Base-by-base conservation (phyloP, 2,797 vertebrate species). In the Phrynocephalus vlangalii region DNA sequence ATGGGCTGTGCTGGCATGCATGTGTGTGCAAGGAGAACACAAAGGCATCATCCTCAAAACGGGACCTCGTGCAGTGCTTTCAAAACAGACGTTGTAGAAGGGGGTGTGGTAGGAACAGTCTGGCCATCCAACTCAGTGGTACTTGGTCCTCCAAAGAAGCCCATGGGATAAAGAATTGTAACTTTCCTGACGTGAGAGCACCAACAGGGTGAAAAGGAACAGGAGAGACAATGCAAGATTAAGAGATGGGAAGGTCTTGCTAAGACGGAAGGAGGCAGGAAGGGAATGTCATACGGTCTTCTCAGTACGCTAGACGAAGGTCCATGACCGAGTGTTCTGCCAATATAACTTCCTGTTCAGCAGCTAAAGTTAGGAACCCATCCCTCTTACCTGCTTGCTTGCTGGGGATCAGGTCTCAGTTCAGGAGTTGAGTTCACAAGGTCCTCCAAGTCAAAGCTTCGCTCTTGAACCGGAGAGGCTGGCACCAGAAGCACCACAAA, bases 391-490 rank as follows among this genome's bases (percentile, higher is more conserved):
- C 92, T 90, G 80, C 18, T 70, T 50, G 89, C 83, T 28, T 20
- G 73, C 81, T 90, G 83, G 3, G 86, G 83, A 24, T 87, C 70
- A n/a, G 85, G 28, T 22, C 76, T 79, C 79, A 92, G 24, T 80
- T 93, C 91, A 15, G 91, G 92, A 82, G 91, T 92, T 56, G 92
- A 91, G 70, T 67, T 86, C 60, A 93, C 75, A 24, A 93, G 85
- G 3, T 93, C 90, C 18, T 90, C 88, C 86, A 93, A 70, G 38
- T 90, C 90, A 60, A 91, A 90, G 70, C 71, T 13, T 24, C 26
- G 9, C n/a, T 70, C 22, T 3, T 38, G 83, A 66, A 3, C 30
- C 8, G 50, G 77, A 48, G 76, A 50, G 28, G 38, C 92, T 93
- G 78, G 24, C 0, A 20, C 15, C 24, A 56, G 28, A 84, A 84